phyloP scores from a whole-genome alignment of 2,113 vertebrate species.

The Hypanus sabinus region DNA sequence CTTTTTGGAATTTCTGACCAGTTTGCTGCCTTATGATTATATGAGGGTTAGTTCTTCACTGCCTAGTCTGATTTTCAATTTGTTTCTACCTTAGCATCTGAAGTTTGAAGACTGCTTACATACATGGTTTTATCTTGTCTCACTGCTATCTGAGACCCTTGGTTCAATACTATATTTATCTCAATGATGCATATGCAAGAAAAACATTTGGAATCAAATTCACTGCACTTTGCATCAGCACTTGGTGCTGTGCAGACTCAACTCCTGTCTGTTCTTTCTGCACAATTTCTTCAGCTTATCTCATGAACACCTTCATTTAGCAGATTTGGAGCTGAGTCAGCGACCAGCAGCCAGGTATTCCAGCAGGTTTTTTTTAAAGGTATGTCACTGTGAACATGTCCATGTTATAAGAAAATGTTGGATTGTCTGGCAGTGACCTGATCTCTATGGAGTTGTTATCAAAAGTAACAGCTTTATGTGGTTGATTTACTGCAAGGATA shows the following conservation, averaged over 20 bases:
- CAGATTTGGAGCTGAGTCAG: not conserved
- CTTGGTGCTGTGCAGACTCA: conserved; percentile 58
- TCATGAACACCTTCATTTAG: conserved; percentile 6
- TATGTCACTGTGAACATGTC: not conserved
- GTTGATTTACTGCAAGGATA: not conserved
- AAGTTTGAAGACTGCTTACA: conserved; percentile 37
- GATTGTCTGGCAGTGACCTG: not conserved
- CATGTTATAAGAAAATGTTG: not conserved
- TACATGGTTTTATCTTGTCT: conserved; percentile 43
- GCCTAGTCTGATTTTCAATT: not conserved
- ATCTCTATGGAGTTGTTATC: not conserved
- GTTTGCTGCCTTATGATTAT: not conserved
- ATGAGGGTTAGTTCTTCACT: not conserved
- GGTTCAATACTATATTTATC: conserved; percentile 74
- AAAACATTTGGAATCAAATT: conserved; percentile 72
- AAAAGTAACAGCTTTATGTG: not conserved
- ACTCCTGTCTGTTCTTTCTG: conserved; percentile 22
- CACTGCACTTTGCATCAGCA: conserved; percentile 70
- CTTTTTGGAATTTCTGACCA: not conserved
- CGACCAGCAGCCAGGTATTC: not conserved
- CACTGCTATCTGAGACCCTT: conserved; percentile 56
- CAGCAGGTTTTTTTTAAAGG: not conserved
- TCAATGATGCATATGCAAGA: conserved; percentile 72
- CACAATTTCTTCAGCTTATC: not conserved
- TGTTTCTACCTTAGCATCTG: not conserved